Conservation (phyloP, 2,113 vertebrate species). For the Bolborhynchus lineola region DNA sequence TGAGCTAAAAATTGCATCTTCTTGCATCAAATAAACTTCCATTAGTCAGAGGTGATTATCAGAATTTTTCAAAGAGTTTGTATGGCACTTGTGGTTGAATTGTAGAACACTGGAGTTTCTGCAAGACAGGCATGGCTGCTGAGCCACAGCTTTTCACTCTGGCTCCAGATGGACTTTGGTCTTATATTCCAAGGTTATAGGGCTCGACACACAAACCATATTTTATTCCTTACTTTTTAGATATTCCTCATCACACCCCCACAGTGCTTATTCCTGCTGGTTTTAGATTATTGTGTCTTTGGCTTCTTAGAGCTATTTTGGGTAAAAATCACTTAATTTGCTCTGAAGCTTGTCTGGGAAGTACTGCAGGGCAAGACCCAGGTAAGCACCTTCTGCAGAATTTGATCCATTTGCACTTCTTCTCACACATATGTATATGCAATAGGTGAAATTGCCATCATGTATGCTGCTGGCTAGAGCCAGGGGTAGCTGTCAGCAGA, state of each 20-base stretch:
- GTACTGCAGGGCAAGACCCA: background rate
- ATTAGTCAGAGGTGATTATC: background rate
- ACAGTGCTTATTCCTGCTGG: background rate
- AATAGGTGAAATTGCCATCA: background rate
- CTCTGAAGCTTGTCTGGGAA: background rate
- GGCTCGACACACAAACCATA: background rate
- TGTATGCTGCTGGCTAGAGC: background rate
- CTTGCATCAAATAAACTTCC: background rate
- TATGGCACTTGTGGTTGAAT: background rate
- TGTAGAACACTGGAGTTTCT: background rate
- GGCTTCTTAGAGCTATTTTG: background rate
- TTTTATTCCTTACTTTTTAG: background rate
- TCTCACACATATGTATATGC: background rate
- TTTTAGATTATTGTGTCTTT: slow-evolving; percentile 8
- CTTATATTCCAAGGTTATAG: background rate
- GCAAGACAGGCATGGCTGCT: background rate
- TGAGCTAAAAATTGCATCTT: background rate
- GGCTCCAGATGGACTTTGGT: background rate
- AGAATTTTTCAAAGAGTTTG: background rate
- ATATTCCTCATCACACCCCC: background rate
- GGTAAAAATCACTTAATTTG: background rate
- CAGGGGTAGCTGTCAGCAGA: background rate
- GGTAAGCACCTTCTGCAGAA: background rate
- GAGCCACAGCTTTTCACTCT: background rate
- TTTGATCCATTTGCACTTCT: background rate